Base-by-base conservation (phyloP, 2,797 vertebrate genomes). In the Coranthus polyacanthus region DNA sequence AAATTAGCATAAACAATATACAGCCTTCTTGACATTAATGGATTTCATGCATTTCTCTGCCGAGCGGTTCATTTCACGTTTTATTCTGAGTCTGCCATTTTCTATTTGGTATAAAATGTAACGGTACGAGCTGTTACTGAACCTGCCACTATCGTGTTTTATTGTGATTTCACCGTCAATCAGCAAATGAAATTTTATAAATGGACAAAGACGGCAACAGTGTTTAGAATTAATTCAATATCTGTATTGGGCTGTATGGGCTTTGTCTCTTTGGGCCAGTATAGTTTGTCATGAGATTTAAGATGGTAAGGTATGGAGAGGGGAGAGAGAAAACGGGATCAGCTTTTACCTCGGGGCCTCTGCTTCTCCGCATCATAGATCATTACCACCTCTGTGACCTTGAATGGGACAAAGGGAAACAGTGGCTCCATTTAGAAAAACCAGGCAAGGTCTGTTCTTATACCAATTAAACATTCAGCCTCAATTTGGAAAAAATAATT, bases 331-430 rank as follows among this genome's bases (percentile, higher is more conserved):
- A 93, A 94, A 95, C 92, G 81, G 93, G 95, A 95, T 96, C 94
- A 96, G 95, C 94, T 95, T 97, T 99, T 99, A 99, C 98, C 98
- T 99, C 98, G 96, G 93, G 98, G 98, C 96, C 98, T 97, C 96
- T 99, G 98, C 92, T 99, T 99, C 93, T 99, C 98, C 62, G 97
- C 97, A 73, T 99, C 98, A 95, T 99, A 99, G 95, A 99, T 99
- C 98, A 99, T 99, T 92, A 99, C 98, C 92, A 99, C 97, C 94
- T 99, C 98, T 83, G 97, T 99, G 93, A 99, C 98, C 98, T 99
- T 93, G 87, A 89, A 90, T 57, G 85, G 85, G 84, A 92, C 88
- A 94, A 95, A 90, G 91, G 85, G 82, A 95, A 88, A 92, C 74
- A 82, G 80, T 80, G 86, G 77, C 82, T 87, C 81, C 75, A 79